These are phyloP conservation scores for Haliclystus octoradiatus DNA, from an alignment of 30 jellyfish, hydroid and myxozoan species.

Conservation along the genomic window DNA sequence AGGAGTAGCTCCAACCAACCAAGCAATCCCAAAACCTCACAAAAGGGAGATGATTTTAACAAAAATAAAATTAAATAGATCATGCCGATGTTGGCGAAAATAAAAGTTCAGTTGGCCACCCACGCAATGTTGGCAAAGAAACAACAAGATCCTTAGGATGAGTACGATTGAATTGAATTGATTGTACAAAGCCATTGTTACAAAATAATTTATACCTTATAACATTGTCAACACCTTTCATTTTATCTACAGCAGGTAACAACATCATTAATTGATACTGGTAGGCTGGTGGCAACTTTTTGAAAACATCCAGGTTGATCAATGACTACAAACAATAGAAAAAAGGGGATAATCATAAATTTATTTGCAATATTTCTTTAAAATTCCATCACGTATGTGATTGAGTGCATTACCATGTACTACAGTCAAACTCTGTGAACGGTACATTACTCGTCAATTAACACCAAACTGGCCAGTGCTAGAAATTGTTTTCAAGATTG, in stretches of 20 bases:
- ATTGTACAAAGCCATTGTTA: background rate
- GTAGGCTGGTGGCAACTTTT: slow-evolving; percentile 59
- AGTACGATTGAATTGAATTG: background rate
- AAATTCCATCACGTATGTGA: too few relatives aligned
- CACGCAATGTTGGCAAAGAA: background rate
- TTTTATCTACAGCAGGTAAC: slow-evolving; percentile 64
- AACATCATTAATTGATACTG: slow-evolving; percentile 82
- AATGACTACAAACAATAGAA: slow-evolving; percentile 14
- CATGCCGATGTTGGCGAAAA: too few relatives aligned
- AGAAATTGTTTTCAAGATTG: too few relatives aligned
- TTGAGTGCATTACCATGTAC: too few relatives aligned
- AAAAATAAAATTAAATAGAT: slow-evolving; percentile 8
- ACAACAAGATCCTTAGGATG: background rate
- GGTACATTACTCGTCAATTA: background rate
- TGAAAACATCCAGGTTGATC: slow-evolving; percentile 41
- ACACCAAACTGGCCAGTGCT: background rate
- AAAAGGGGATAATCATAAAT: background rate
- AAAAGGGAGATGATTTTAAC: too few relatives aligned
- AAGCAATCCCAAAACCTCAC: too few relatives aligned
- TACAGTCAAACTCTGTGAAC: too few relatives aligned
- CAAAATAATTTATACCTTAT: slow-evolving; percentile 22
- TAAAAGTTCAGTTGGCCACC: background rate
- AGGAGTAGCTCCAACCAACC: too few relatives aligned
- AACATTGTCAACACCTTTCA: slow-evolving; percentile 42
- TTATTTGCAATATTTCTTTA: background rate